These are phyloP conservation scores for Ormyrus pomaceus DNA, from an alignment of 2,888 invertebrate species.

Conservation along the genomic window DNA sequence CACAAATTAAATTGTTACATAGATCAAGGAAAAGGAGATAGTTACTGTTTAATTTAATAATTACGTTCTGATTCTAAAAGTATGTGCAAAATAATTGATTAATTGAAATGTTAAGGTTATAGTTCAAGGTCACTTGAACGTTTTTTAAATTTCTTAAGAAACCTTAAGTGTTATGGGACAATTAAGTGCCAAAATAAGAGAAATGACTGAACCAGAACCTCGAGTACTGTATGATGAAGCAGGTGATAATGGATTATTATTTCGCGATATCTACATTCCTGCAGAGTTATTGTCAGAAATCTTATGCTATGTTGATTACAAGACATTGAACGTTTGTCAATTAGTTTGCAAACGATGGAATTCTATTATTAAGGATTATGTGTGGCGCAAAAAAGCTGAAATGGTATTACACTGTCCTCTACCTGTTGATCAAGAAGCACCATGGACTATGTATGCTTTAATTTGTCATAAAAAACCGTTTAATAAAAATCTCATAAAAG, in stretches of 20 bases:
- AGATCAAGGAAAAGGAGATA: no score
- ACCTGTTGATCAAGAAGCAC: constrained; percentile 66
- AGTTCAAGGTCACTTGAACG: constrained; percentile 12
- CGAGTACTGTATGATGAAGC: constrained; percentile 32
- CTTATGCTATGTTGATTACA: constrained; percentile 71
- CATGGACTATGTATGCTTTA: constrained; percentile 75
- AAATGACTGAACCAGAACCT: constrained; percentile 26
- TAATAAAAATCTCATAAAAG: constrained; percentile 76
- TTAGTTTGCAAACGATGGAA: constrained; percentile 78
- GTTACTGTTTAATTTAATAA: no score
- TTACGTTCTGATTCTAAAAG: no score
- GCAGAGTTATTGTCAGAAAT: constrained; percentile 77
- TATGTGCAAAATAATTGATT: no score
- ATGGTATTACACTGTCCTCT: constrained; percentile 61
- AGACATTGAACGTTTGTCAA: constrained; percentile 74
- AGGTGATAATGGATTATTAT: constrained; percentile 38
- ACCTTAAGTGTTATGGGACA: constrained; percentile 37
- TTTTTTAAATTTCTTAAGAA: not conserved
- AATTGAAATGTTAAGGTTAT: not conserved
- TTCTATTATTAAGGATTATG: constrained; percentile 73
- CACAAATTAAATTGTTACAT: no score
- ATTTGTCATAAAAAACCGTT: constrained; percentile 75
- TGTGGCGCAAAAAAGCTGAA: constrained; percentile 75
- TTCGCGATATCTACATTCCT: constrained; percentile 68
- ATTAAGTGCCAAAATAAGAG: constrained; percentile 28